Conservation (phyloP, 2,888 invertebrate species). For the Xestia c-nigrum region DNA sequence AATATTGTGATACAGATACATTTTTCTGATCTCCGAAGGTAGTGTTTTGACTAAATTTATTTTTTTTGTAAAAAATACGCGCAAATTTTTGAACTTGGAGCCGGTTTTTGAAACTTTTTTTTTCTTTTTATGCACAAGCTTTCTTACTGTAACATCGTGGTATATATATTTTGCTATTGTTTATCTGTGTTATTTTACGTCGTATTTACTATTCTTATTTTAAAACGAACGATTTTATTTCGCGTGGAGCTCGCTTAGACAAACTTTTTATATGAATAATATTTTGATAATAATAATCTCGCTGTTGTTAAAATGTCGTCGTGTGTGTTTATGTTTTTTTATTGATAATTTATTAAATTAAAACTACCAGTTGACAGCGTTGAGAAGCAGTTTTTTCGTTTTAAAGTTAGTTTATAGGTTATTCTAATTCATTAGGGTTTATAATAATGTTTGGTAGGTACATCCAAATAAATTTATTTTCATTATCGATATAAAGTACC, state of each 20-base stretch:
- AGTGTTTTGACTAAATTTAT: constrained; percentile 64
- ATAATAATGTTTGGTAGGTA: neutral
- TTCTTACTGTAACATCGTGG: constrained; percentile 71
- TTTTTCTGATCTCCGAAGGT: constrained; percentile 80
- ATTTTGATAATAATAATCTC: neutral
- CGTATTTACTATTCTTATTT: neutral
- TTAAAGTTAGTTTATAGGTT: neutral
- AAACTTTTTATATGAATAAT: neutral
- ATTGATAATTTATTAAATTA: neutral
- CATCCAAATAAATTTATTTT: neutral
- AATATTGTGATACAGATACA: constrained; percentile 78
- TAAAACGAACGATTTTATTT: neutral
- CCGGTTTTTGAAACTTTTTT: constrained; percentile 69
- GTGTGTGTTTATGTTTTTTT: neutral
- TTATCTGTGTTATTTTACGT: constrained; percentile 26
- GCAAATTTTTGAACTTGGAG: constrained; percentile 59
- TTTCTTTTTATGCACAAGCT: constrained; percentile 72
- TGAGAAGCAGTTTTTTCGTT: neutral
- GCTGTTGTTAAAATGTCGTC: neutral
- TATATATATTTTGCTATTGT: constrained; percentile 67
- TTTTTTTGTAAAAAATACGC: constrained; percentile 47
- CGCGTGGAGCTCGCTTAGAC: neutral
- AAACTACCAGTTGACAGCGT: neutral
- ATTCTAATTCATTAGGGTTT: neutral
- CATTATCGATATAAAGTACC: neutral